Base-by-base conservation (phyloP, 2,113 vertebrate genomes). In the Solea senegalensis region DNA sequence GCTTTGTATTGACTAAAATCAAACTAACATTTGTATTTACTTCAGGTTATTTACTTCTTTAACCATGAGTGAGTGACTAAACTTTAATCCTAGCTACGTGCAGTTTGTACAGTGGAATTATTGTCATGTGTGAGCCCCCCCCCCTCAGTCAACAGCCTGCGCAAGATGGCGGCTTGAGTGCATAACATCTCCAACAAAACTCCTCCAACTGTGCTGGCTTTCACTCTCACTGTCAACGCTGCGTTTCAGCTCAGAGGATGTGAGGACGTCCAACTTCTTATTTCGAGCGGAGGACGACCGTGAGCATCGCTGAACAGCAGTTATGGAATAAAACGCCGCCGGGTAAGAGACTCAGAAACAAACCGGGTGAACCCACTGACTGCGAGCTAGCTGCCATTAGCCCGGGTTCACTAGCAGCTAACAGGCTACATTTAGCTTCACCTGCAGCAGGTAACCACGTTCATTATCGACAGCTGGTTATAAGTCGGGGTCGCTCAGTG, bases 91-190 rank as follows among this genome's bases (percentile, higher is more conserved):
- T 21, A 21, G 21, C 21, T 21, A 21, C 21, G 21, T 21, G 21
- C 34, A 34, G 5, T 34, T 4, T 2, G 34, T 34, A 2, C 34
- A 34, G 34, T 6, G 5, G 34, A 34, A 34, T 34, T 34, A 34
- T 34, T 34, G 34, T 34, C 34, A 34, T 34, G 34, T 4, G 34
- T 34, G 34, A 34, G 34, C 34, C 85, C 71, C 52, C 26, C 28
- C 5, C 40, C 40, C 14, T n/a, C 56, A 9, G 4, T 2, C 41
- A 27, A 57, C 69, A 57, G 57, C 41, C 72, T 49, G 52, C 54
- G 26, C 85, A 89, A 90, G 87, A 90, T 90, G 85, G 83, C 87
- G 52, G 85, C 73, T 3, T 59, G 82, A 89, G 77, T 63, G 54
- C 12, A 76, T 72, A 50, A 69, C 71, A 61, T 26, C 77, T 67